Evolutionary conservation across 2,797 vertebrate genomes (phyloP).

Genomic region (Crotalus adamanteus): DNA sequence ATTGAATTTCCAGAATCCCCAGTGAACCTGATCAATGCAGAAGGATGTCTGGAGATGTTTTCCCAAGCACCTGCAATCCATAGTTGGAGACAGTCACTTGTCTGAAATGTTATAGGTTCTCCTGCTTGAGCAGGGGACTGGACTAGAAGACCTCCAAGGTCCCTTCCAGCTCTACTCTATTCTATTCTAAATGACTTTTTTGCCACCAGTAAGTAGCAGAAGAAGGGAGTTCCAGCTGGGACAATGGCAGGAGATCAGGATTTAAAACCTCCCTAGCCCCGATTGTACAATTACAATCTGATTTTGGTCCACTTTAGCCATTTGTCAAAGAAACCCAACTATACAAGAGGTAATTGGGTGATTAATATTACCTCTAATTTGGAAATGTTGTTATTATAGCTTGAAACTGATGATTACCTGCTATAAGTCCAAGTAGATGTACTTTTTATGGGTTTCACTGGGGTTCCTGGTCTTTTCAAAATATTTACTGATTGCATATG

Average conservation of each 20-base stretch:
- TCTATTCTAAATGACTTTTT: background rate
- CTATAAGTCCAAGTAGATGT: background rate
- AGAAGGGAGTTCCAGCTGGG: background rate
- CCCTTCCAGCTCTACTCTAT: too few relatives aligned
- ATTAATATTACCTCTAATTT: background rate
- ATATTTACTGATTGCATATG: background rate
- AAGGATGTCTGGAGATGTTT: background rate
- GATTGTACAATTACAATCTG: too few relatives aligned
- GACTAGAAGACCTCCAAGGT: too few relatives aligned
- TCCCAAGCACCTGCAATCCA: background rate
- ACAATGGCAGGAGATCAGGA: background rate
- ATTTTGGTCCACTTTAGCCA: too few relatives aligned
- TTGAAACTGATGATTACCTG: background rate
- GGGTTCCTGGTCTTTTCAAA: background rate
- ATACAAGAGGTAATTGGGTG: too few relatives aligned
- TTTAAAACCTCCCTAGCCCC: background rate
- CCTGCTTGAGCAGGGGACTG: too few relatives aligned
- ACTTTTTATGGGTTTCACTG: background rate
- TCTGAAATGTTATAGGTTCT: too few relatives aligned
- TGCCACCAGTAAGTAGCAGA: background rate
- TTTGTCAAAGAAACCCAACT: too few relatives aligned
- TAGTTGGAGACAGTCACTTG: background rate
- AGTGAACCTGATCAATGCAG: too few relatives aligned
- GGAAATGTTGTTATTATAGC: background rate
- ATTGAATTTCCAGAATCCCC: too few relatives aligned